phyloP scores from a whole-genome alignment of 2,888 invertebrate species.

The Drosophila meridiana region DNA sequence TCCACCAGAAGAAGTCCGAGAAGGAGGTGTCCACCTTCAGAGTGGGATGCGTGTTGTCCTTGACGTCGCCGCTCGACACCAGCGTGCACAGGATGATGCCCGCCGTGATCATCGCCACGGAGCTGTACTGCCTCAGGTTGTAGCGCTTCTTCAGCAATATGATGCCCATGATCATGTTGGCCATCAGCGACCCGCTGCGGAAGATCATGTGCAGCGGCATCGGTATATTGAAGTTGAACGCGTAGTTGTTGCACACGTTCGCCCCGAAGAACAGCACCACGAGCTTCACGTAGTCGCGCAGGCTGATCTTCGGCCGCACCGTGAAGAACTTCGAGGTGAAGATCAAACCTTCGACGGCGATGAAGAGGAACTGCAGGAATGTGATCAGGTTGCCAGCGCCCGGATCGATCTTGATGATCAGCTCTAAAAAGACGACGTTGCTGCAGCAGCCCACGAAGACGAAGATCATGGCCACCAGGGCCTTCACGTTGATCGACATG shows the following conservation, averaged over 20 bases:
- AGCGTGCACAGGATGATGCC: conserved; percentile 97
- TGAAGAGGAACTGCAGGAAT: conserved; percentile 97
- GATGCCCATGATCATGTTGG: conserved; percentile 98
- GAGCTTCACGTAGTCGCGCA: conserved; percentile 92
- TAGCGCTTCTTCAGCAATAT: conserved; percentile 94
- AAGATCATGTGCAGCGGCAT: conserved; percentile 99
- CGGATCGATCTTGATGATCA: conserved; percentile 95
- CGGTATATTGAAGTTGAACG: conserved; percentile 97
- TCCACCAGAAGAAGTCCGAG: conserved; percentile 87
- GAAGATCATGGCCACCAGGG: conserved; percentile 88
- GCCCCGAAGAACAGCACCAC: conserved; percentile 96
- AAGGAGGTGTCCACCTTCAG: conserved; percentile 81
- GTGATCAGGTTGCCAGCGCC: conserved; percentile 97
- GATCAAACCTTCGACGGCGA: conserved; percentile 94
- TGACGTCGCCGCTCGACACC: conserved; percentile 91
- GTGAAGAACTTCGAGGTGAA: conserved; percentile 94
- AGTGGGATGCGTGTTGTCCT: conserved; percentile 86
- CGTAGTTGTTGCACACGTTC: conserved; percentile 97
- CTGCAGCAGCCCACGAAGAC: conserved; percentile 94
- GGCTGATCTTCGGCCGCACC: conserved; percentile 89
- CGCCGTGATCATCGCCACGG: conserved; percentile 95
- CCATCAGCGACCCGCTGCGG: conserved; percentile 97
- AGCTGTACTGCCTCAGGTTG: conserved; percentile 92
- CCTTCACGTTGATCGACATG: conserved; percentile 86
- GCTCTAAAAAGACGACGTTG: conserved; percentile 95